Percentiles rank a stretch among this genome's conserved stretches.
Evolutionary conservation across 1,140 invertebrate species (phyloP).

Genomic region (Drosophila pseudoananassae): DNA sequence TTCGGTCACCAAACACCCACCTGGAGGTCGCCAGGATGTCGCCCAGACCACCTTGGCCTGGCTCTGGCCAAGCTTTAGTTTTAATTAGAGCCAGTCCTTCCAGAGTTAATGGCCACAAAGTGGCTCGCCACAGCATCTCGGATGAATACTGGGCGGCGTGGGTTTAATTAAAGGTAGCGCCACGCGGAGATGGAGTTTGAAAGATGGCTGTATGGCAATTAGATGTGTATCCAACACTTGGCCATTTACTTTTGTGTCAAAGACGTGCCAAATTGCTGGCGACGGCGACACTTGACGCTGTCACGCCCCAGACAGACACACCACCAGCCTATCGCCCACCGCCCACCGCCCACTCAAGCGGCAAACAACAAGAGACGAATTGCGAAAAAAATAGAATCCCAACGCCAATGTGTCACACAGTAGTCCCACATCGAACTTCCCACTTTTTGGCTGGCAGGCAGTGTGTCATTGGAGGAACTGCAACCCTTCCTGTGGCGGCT

Average conservation of each 20-base stretch:
- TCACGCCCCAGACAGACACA: slow-evolving; percentile 57
- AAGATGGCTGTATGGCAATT: slow-evolving; percentile 49
- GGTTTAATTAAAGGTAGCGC: slow-evolving; percentile 49
- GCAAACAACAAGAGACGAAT: slow-evolving; percentile 19
- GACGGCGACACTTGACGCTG: slow-evolving; percentile 57
- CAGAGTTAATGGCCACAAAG: slow-evolving; percentile 52
- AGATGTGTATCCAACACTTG: slow-evolving; percentile 66
- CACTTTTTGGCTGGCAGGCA: neutral
- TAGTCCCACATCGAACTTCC: slow-evolving; percentile 20
- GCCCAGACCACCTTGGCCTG: no score
- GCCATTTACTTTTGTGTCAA: slow-evolving; percentile 64
- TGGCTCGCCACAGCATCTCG: slow-evolving; percentile 29
- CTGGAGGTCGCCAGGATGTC: neutral
- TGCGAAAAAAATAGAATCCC: slow-evolving; percentile 30
- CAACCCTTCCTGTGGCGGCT: slow-evolving; percentile 62
- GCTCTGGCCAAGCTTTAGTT: slow-evolving; percentile 36
- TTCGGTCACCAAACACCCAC: slow-evolving; percentile 15
- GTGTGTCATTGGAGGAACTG: slow-evolving; percentile 25
- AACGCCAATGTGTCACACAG: slow-evolving; percentile 65
- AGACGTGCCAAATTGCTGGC: slow-evolving; percentile 63
- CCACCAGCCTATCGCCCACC: slow-evolving; percentile 15
- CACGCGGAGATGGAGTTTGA: slow-evolving; percentile 15
- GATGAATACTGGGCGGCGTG: slow-evolving; percentile 16
- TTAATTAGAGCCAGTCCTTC: slow-evolving; percentile 47
- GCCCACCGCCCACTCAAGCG: slow-evolving; percentile 44